Conservation (phyloP, 2,113 vertebrate species). For the Suricata suricatta region DNA sequence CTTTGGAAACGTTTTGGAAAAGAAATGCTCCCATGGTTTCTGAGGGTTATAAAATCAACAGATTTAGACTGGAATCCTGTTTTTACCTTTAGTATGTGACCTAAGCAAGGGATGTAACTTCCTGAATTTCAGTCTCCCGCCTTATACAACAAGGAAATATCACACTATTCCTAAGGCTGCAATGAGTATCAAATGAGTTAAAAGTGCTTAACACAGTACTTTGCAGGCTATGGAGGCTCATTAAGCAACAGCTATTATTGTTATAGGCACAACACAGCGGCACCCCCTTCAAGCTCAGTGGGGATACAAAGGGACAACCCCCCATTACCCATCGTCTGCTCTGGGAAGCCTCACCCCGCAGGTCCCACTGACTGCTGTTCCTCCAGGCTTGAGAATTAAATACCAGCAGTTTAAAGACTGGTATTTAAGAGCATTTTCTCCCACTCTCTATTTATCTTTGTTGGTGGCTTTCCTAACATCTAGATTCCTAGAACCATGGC, state of each 20-base stretch:
- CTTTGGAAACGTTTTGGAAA: not conserved
- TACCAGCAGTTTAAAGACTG: not conserved
- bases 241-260: not conserved
- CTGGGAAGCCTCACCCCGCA: not conserved
- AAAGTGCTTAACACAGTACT: not conserved
- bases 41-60: not conserved
- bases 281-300: not conserved
- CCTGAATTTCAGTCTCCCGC: not conserved
- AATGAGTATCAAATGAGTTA: not conserved
- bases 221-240: not conserved
- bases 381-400: not conserved
- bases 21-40: not conserved
- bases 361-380: not conserved
- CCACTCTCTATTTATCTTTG: not conserved
- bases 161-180: not conserved
- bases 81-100: not conserved
- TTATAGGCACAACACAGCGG: not conserved
- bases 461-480: not conserved
- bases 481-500: not conserved
- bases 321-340: not conserved
- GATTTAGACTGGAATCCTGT: not conserved
- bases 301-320: not conserved
- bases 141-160: not conserved
- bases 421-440: slow-evolving; percentile 19
- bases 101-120: not conserved